Evolutionary conservation across 2,113 vertebrate genomes (phyloP).

Genomic region (Limnothrissa miodon): DNA sequence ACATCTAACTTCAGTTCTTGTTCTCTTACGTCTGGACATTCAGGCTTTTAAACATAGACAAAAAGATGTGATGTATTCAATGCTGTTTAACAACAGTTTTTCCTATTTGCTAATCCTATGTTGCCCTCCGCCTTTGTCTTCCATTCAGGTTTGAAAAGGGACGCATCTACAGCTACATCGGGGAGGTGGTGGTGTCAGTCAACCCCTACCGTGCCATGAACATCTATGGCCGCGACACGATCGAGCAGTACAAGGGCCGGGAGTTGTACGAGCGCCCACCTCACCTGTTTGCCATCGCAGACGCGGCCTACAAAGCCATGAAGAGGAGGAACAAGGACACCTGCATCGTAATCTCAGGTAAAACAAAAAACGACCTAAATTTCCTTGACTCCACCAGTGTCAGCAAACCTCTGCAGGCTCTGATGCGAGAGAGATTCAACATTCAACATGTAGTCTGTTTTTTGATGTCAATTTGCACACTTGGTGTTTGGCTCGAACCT

Average conservation of each 20-base stretch:
- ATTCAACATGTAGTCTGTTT: too few relatives aligned
- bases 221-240: slow-evolving; percentile 87
- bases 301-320: slow-evolving; percentile 98
- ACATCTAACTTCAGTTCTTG: background rate
- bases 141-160: slow-evolving; percentile 90
- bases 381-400: too few relatives aligned
- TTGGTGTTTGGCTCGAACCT: too few relatives aligned
- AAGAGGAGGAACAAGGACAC: slow-evolving; percentile 96
- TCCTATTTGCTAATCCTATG: background rate
- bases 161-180: slow-evolving; percentile 92
- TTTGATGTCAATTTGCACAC: too few relatives aligned
- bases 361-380: too few relatives aligned
- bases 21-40: background rate
- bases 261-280: slow-evolving; percentile 95
- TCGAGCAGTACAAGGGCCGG: slow-evolving; percentile 92
- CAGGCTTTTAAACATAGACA: background rate
- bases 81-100: too few relatives aligned
- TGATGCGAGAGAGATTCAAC: too few relatives aligned
- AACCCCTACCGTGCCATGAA: slow-evolving; percentile 94
- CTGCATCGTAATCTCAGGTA: slow-evolving; percentile 97
- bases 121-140: background rate
- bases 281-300: slow-evolving; percentile 94
- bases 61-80: background rate
- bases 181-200: slow-evolving; percentile 94
- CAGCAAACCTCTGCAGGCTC: too few relatives aligned